Base-by-base conservation (phyloP, 2,888 invertebrate genomes). In the Argyra leucocephala region DNA sequence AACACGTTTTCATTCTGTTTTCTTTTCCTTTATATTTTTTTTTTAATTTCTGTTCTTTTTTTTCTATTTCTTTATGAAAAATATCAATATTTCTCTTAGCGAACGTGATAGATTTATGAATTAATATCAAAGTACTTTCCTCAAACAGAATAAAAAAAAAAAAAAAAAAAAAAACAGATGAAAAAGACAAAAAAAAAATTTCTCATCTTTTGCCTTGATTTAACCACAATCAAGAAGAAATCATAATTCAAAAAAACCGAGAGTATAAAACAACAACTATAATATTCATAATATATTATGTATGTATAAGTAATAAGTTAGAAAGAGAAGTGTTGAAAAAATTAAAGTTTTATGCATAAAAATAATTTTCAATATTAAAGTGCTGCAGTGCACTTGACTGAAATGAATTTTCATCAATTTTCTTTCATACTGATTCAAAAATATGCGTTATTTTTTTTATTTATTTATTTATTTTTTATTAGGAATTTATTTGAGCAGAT, bases 21-120 rank as follows among this genome's bases (percentile, higher is more conserved):
- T 48, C 15, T 37, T 37, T 48, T 48, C 2, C 15, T 48, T 48
- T 48, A 9, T 48, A 48, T n/a, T 48, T 48, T 48, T 48, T 48
- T 48, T 48, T 48, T 5, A 18, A 9, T 48, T 18, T 48, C 48
- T 18, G 2, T 18, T 5, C 18, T 18, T 5, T 48, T 48, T 48
- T 15, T 2, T 5, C 6, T 15, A 26, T 26, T 37, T 37, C 15
- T 48, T 9, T 48, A 15, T 2, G 18, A n/a, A 48, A 48, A 48
- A 18, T 48, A 48, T 48, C 48, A 48, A 48, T 48, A 48, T 48
- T 48, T 48, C 18, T 3, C 5, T 48, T 48, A 48, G n/a, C n/a
- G n/a, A 48, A 48, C 48, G 48, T 48, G 48, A 48, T 48, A 48
- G 18, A 48, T 48, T 48, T 48, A 48, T 48, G 18, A 48, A 48